phyloP scores from a whole-genome alignment of 2,797 vertebrate genomes.

The Falco biarmicus region DNA sequence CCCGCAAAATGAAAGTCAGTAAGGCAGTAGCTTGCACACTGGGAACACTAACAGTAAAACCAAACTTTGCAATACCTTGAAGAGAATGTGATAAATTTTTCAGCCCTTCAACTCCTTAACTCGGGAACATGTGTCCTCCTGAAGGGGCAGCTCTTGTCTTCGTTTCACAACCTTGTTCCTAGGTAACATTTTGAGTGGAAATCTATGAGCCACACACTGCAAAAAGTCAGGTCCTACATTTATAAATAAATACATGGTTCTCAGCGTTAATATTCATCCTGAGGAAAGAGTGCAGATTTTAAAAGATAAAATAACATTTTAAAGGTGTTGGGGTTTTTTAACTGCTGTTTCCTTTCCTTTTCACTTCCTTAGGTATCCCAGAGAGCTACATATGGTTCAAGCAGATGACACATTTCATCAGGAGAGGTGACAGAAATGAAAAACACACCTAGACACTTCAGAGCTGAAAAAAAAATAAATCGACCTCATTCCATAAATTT shows the following conservation, averaged over 20 bases:
- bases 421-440: conserved; percentile 37
- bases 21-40: neutral
- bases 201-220: neutral
- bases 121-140: neutral
- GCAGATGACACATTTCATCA: conserved; percentile 15
- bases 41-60: neutral
- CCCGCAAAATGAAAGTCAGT: neutral
- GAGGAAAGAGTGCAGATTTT: neutral
- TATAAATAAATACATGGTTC: neutral
- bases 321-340: neutral
- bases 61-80: neutral
- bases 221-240: neutral
- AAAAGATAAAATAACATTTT: neutral
- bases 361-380: neutral
- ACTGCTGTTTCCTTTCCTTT: neutral
- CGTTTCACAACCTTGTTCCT: neutral
- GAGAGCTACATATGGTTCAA: neutral
- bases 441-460: conserved; percentile 20
- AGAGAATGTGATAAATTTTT: neutral
- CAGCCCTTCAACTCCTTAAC: neutral
- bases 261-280: neutral
- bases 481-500: conserved; percentile 55
- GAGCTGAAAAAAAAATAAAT: conserved; percentile 16
- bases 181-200: neutral
- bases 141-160: neutral